These are phyloP conservation scores for Cynodonichthys magdalenae DNA, from an alignment of 2,797 vertebrate genomes.

Conservation along the genomic window DNA sequence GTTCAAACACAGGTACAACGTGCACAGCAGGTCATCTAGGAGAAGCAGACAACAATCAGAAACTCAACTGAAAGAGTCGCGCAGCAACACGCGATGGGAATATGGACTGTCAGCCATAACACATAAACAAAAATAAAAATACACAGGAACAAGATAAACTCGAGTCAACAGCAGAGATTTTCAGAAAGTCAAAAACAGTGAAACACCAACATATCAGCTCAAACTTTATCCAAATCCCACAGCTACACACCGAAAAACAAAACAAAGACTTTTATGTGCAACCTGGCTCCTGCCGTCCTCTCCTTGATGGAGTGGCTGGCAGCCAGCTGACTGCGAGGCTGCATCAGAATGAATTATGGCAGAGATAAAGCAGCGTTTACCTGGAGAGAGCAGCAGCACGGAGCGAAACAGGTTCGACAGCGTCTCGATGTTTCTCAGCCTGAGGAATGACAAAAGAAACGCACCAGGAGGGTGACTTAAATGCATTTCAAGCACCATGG, in stretches of 20 bases:
- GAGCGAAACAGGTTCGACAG: slow-evolving; percentile 90
- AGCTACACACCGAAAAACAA: slow-evolving; percentile 14
- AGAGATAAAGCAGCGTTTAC: slow-evolving; percentile 71
- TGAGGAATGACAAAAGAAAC: slow-evolving; percentile 65
- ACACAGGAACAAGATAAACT: slow-evolving; percentile 3
- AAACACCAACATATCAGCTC: slow-evolving; percentile 24
- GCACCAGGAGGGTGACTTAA: slow-evolving; percentile 46
- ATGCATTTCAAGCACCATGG: slow-evolving; percentile 43
- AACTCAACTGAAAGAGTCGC: background rate
- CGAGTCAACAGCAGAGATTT: background rate
- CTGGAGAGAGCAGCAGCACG: slow-evolving; percentile 86
- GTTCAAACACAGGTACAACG: slow-evolving; percentile 90
- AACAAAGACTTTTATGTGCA: slow-evolving; percentile 57
- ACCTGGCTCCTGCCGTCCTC: slow-evolving; percentile 60
- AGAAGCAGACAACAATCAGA: slow-evolving; percentile 27
- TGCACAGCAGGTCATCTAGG: slow-evolving; percentile 86
- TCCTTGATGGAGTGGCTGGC: slow-evolving; percentile 64
- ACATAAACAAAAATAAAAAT: background rate
- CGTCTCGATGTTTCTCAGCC: slow-evolving; percentile 90
- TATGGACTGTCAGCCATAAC: background rate
- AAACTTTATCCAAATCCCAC: slow-evolving; percentile 28
- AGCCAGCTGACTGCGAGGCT: slow-evolving; percentile 62
- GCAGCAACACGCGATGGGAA: background rate
- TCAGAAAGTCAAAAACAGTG: slow-evolving; percentile 1
- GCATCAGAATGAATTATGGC: slow-evolving; percentile 65